Base-by-base conservation (phyloP, 2,888 invertebrate genomes). In the Sycophila texana region DNA sequence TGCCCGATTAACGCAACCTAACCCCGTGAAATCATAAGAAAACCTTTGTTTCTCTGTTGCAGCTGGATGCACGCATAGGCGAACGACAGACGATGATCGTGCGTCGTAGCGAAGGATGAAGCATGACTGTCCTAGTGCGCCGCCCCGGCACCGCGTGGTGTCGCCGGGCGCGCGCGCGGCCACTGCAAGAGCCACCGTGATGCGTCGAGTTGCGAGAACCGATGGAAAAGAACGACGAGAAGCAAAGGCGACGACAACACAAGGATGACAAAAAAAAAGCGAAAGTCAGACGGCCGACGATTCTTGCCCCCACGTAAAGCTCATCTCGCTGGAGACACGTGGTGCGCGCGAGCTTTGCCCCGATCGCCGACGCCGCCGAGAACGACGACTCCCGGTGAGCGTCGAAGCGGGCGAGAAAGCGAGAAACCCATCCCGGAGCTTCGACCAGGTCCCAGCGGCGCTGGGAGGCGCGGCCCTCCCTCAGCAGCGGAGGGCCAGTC, bases 51-150 rank as follows among this genome's bases (percentile, higher is more conserved):
- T 71, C 77, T 80, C 0, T 85, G 83, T 86, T 86, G 7, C 85
- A 86, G 86, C 84, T 85, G 84, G 84, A 85, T 83, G 83, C 82
- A 84, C 55, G 79, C 79, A 57, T 82, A 83, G 82, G 81, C 80
- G 79, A 78, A 82, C 18, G 74, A 74, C 77, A 68, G 81, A 81
- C 65, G 81, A 74, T 66, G 68, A 74, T 73, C 79, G 79, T 67
- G 78, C 78, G 75, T 80, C 77, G 68, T 55, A 81, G 63, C 60
- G 78, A 77, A 26, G 81, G 80, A 71, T 77, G 80, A 80, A 71
- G 74, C 77, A 80, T 76, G 82, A 82, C 81, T 81, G 76, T 76
- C 77, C 80, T 81, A 73, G 76, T 72, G 82, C 82, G 83, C 82
- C 76, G 81, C 66, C 71, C 57, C 65, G 57, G 47, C 77, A 70